phyloP scores from a whole-genome alignment of 2,888 invertebrate genomes.

The Petrolisthes cinctipes region DNA sequence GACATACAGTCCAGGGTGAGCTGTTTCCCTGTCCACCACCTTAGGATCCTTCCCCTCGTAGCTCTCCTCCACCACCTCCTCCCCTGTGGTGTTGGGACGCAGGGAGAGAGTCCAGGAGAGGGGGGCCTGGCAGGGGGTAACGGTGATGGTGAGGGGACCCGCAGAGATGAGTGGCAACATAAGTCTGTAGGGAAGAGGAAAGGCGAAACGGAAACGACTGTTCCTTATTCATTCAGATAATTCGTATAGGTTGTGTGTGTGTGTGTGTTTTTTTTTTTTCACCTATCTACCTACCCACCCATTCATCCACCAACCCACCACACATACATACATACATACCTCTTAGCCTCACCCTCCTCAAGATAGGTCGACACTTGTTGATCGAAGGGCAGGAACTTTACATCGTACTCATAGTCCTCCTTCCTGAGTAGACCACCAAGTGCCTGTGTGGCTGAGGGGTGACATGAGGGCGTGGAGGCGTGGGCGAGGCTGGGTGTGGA shows the following conservation, averaged over 20 bases:
- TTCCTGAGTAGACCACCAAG: slow-evolving; percentile 16
- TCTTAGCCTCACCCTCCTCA: slow-evolving; percentile 25
- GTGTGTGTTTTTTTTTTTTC: too few species aligned
- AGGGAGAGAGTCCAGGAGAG: slow-evolving; percentile 35
- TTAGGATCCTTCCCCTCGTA: slow-evolving; percentile 40
- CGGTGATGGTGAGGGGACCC: slow-evolving; percentile 35
- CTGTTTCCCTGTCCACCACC: neutral
- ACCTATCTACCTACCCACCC: too few species aligned
- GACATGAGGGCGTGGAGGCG: neutral
- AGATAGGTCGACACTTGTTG: slow-evolving; percentile 39
- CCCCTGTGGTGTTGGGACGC: neutral
- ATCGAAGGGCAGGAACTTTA: slow-evolving; percentile 33
- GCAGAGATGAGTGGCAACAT: slow-evolving; percentile 27
- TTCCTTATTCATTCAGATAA: too few species aligned
- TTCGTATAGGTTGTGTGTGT: too few species aligned
- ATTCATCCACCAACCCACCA: too few species aligned
- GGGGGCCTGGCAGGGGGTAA: slow-evolving; percentile 37
- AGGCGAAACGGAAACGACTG: too few species aligned
- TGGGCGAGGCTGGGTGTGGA: neutral
- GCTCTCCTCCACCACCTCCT: neutral
- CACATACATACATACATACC: slow-evolving; percentile 5
- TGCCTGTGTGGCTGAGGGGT: neutral
- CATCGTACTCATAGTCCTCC: slow-evolving; percentile 36
- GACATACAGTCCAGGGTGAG: slow-evolving; percentile 37
- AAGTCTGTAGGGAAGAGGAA: slow-evolving; percentile 1